Evolutionary conservation across 2,113 vertebrate genomes (phyloP), one percentile per base, ranked within the genome.

Genomic region (Neogobius melanostomus): DNA sequence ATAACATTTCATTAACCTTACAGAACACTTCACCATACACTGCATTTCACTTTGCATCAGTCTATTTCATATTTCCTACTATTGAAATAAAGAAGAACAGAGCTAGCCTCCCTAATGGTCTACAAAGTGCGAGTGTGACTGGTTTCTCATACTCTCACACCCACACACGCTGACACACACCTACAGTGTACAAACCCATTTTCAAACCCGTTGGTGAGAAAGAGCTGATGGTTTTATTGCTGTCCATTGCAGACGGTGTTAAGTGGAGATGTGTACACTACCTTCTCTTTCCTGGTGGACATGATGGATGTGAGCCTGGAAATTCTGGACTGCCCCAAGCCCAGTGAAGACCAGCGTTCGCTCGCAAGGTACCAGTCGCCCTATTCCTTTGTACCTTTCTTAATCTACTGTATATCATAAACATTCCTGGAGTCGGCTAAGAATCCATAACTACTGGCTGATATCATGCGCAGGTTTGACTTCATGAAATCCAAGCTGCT

Each of bases 231-330:
- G 44, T 43, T 74, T 8, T 9, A 4, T 42, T 57, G 46, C 43
- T 17, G 7, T 43, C 2, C 45, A 8, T 67, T 1, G 12, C 84
- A 99, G 98, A 99, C 98, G 52, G 94, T 99, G 73, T 82, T 99
- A 71, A 98, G 96, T 75, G 98, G 98, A 75, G 96, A 98, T 28
- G 98, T 99, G 6, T 98, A 95, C 69, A 97, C 95, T 0, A 91
- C 85, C 64, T 85, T 98, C 82, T 96, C 95, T 0, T 95, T 99
- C 87, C 91, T 99, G 64, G 90, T 99, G 28, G 95, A 98, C 72
- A 98, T 99, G 97, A 95, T 97, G 66, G 96, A 98, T 10, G 98
- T 99, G 51, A 98, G 96, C 72, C 90, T 99, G 91, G 98, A 99
- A 75, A 91, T 99, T 52, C 89, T 94, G 69, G 92, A 97, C 76